Conservation (phyloP, 2,888 invertebrate species). For the Hemithea aestivaria region DNA sequence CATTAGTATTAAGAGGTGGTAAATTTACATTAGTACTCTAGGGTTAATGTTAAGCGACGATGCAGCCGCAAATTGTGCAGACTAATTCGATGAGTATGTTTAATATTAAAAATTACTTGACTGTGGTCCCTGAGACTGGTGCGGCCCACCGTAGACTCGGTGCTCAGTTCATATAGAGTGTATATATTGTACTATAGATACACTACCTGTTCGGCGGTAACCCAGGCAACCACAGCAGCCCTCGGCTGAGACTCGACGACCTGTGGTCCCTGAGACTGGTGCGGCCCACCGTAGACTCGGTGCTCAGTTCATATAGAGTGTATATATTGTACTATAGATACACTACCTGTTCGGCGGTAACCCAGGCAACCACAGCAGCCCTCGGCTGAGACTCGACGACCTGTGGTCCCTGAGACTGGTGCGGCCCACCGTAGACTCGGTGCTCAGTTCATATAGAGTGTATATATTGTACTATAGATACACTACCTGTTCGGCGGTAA, state of each 20-base stretch:
- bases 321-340: constrained; percentile 74
- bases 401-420: constrained; percentile 87
- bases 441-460: constrained; percentile 18
- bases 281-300: no score
- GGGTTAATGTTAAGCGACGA: no score
- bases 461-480: constrained; percentile 74
- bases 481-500: constrained; percentile 95
- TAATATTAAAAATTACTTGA: no score
- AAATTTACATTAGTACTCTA: no score
- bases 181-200: constrained; percentile 74
- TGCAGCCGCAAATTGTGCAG: no score
- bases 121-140: no score
- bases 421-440: constrained; percentile 27
- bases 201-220: constrained; percentile 95
- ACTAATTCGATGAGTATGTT: no score
- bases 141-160: no score
- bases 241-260: constrained; percentile 90
- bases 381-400: constrained; percentile 90
- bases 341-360: constrained; percentile 95
- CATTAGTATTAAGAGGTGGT: no score
- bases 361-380: constrained; percentile 85
- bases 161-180: no score
- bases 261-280: no score
- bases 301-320: no score
- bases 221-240: constrained; percentile 85